Evolutionary conservation across 1,140 invertebrate genomes (phyloP).

Genomic region (Oncopeltus fasciatus): DNA sequence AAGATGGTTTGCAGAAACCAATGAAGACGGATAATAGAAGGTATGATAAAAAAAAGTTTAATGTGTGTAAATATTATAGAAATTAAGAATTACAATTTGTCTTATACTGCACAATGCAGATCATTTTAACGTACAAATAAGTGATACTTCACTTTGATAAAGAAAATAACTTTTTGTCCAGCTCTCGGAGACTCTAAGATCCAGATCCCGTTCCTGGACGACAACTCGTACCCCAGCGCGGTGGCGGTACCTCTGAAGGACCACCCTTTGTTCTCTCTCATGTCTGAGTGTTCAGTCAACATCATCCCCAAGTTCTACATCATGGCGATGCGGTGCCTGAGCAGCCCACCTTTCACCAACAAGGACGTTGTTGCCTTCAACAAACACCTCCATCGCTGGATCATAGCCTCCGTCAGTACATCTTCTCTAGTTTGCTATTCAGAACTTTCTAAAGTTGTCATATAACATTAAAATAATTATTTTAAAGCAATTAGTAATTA

Average conservation of each 20-base stretch:
- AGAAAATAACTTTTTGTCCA: neutral
- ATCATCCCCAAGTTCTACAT: slow-evolving; percentile 23
- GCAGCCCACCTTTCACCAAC: neutral
- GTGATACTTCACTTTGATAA: neutral
- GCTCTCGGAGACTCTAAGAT: slow-evolving; percentile 10
- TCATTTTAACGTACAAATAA: neutral
- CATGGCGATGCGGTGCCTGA: slow-evolving; percentile 20
- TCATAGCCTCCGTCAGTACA: slow-evolving; percentile 1
- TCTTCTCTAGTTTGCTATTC: neutral
- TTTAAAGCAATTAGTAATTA: neutral
- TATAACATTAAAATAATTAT: neutral
- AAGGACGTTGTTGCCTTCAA: slow-evolving; percentile 20
- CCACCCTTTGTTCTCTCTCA: slow-evolving; percentile 19
- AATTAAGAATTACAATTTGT: neutral
- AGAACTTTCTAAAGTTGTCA: neutral
- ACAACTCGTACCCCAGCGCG: slow-evolving; percentile 18
- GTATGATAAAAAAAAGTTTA: too few species aligned
- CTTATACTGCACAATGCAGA: neutral
- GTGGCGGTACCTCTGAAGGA: slow-evolving; percentile 20
- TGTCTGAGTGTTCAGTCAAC: slow-evolving; percentile 13
- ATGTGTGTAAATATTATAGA: too few species aligned
- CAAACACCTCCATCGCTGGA: slow-evolving; percentile 17
- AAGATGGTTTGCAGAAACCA: neutral
- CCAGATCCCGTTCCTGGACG: slow-evolving; percentile 20
- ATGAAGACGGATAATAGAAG: too few species aligned